These are phyloP conservation scores for Marmota monax DNA, from an alignment of 2,113 vertebrate genomes.

Conservation along the genomic window DNA sequence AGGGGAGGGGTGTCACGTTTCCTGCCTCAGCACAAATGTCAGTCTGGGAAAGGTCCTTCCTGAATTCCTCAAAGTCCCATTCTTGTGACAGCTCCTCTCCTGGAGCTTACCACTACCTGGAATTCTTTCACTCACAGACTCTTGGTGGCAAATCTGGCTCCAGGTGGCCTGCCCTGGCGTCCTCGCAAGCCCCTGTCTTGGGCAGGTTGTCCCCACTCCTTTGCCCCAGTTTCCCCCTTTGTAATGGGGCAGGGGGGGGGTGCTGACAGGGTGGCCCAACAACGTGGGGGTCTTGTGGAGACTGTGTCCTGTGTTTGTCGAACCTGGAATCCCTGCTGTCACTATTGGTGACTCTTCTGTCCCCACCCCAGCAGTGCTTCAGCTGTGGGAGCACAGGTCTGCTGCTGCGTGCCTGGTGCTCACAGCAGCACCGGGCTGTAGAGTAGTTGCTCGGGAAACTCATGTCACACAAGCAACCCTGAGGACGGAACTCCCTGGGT, in stretches of 20 bases:
- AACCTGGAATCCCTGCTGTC: too few relatives aligned
- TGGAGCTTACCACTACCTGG: neutral
- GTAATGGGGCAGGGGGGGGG: neutral
- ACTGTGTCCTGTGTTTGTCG: neutral
- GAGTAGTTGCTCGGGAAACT: neutral
- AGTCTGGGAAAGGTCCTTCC: neutral
- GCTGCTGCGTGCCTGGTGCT: neutral
- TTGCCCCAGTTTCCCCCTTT: neutral
- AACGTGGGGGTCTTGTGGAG: neutral
- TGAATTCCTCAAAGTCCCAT: neutral
- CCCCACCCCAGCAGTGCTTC: neutral
- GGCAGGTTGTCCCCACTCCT: neutral
- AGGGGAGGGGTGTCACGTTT: too few relatives aligned
- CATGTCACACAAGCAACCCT: neutral
- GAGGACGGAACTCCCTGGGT: neutral
- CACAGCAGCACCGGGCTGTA: neutral
- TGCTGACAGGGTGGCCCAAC: neutral
- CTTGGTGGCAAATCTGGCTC: neutral
- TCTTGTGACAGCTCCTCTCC: neutral
- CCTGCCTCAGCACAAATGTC: neutral
- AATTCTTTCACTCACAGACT: neutral
- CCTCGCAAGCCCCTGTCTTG: neutral
- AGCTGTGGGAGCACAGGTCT: neutral
- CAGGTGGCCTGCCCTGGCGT: neutral
- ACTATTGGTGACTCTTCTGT: fast-evolving